Evolutionary conservation across 2,797 vertebrate genomes (phyloP).

Genomic region (Bovichtus variegatus): DNA sequence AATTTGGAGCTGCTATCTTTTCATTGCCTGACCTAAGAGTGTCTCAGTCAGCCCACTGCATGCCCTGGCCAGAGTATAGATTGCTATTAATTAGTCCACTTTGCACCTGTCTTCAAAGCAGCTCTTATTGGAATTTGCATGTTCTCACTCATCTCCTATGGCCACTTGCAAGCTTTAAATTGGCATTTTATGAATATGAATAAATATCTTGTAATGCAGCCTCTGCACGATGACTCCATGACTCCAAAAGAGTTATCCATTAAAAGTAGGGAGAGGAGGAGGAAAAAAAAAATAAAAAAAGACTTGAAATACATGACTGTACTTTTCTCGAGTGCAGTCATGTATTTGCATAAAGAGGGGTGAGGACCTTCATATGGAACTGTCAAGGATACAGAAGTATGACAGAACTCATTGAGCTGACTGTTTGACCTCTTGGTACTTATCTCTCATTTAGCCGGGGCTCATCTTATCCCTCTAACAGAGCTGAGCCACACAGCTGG

Average conservation of each 20-base stretch:
- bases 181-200: slow-evolving; percentile 80
- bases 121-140: slow-evolving; percentile 77
- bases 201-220: slow-evolving; percentile 73
- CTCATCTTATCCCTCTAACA: slow-evolving; percentile 66
- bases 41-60: slow-evolving; percentile 76
- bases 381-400: slow-evolving; percentile 58
- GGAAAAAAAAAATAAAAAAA: slow-evolving; percentile 31
- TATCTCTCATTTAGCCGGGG: slow-evolving; percentile 67
- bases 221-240: slow-evolving; percentile 61
- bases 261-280: slow-evolving; percentile 35
- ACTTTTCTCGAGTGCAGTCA: slow-evolving; percentile 58
- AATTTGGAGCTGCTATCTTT: slow-evolving; percentile 85
- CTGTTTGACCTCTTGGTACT: slow-evolving; percentile 72
- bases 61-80: slow-evolving; percentile 81
- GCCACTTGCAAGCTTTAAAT: slow-evolving; percentile 72
- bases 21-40: slow-evolving; percentile 84
- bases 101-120: slow-evolving; percentile 82
- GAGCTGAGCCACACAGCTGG: slow-evolving; percentile 62
- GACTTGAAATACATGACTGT: neutral
- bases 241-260: slow-evolving; percentile 66
- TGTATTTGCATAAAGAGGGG: slow-evolving; percentile 75
- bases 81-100: slow-evolving; percentile 86
- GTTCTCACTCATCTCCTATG: slow-evolving; percentile 73
- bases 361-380: slow-evolving; percentile 68
- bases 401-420: slow-evolving; percentile 61